phyloP scores from a whole-genome alignment of 1,140 invertebrate genomes.

The Atta cephalotes region DNA sequence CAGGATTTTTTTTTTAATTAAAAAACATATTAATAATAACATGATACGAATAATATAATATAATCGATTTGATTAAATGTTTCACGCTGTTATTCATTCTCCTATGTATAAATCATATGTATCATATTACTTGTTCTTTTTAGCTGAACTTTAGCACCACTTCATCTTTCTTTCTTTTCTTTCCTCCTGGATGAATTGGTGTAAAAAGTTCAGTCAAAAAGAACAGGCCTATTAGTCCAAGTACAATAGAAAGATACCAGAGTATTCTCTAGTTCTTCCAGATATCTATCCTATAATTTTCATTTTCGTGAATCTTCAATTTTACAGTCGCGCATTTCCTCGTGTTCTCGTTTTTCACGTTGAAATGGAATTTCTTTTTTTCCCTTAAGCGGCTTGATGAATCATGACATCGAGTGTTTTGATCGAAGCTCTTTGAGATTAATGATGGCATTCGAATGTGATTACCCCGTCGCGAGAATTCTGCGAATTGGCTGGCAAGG shows the following conservation, averaged over 20 bases:
- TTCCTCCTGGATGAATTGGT: too few species aligned
- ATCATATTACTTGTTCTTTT: too few species aligned
- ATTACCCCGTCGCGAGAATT: neutral
- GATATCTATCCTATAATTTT: too few species aligned
- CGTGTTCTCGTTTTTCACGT: neutral
- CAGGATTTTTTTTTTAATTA: too few species aligned
- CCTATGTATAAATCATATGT: neutral
- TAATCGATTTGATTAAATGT: neutral
- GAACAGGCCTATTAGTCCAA: neutral
- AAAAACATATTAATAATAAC: neutral
- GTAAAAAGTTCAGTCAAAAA: too few species aligned
- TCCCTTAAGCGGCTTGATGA: neutral
- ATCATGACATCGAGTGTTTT: neutral
- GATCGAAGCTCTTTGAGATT: neutral
- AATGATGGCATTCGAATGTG: conserved; percentile 1
- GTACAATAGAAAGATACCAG: neutral
- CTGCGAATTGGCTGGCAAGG: conserved; percentile 7
- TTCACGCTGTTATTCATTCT: neutral
- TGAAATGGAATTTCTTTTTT: neutral
- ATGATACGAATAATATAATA: neutral
- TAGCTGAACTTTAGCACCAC: too few species aligned
- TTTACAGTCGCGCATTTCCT: neutral
- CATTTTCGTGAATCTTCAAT: neutral
- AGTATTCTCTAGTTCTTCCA: neutral
- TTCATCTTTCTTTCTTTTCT: too few species aligned